phyloP scores from a whole-genome alignment of 2,113 vertebrate genomes.

The Willisornis vidua region DNA sequence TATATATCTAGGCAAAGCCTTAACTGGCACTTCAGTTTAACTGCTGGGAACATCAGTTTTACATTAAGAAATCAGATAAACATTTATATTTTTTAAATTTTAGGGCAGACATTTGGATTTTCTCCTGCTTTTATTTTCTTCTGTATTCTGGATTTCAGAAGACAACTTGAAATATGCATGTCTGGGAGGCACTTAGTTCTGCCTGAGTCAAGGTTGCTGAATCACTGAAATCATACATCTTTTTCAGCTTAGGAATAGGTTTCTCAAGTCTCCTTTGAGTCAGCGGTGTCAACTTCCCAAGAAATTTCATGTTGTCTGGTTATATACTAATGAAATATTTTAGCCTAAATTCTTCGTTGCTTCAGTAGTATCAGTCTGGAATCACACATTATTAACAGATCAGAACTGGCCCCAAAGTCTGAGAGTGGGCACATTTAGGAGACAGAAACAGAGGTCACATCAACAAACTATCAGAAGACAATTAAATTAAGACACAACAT shows the following conservation, averaged over 20 bases:
- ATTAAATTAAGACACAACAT: neutral
- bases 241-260: neutral
- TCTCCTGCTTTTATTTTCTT: neutral
- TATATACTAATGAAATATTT: neutral
- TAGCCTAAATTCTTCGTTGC: neutral
- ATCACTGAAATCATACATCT: neutral
- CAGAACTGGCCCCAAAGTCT: neutral
- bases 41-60: neutral
- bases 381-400: neutral
- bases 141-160: neutral
- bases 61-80: neutral
- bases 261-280: neutral
- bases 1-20: neutral
- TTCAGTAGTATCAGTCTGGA: neutral
- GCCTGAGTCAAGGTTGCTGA: neutral
- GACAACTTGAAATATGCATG: neutral
- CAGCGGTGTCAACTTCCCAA: neutral
- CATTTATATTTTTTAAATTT: neutral
- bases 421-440: neutral
- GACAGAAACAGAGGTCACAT: neutral
- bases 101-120: neutral
- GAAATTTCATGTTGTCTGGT: neutral
- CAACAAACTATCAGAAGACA: neutral
- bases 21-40: neutral
- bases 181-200: neutral